Percentiles rank a stretch among this genome's conserved stretches.
phyloP scores from a whole-genome alignment of 2,797 vertebrate genomes.

The Schizopygopsis pylzovi region DNA sequence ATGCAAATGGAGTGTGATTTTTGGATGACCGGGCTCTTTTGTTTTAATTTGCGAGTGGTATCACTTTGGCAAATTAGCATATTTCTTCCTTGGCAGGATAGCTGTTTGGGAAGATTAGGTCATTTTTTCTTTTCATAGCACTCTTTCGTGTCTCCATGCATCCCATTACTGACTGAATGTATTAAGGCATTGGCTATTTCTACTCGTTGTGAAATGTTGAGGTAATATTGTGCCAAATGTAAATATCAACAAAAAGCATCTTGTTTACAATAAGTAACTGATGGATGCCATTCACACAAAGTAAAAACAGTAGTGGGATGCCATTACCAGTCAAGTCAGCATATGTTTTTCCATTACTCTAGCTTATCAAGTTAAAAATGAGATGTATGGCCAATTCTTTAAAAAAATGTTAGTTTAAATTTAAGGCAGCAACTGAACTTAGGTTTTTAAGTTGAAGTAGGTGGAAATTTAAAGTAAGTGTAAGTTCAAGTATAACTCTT shows the following conservation, averaged over 20 bases:
- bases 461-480: not conserved
- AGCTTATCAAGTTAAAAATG: not conserved
- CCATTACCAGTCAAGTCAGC: not conserved
- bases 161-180: constrained; percentile 44
- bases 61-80: constrained; percentile 65
- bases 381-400: no score
- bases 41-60: constrained; percentile 37
- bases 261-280: constrained; percentile 15
- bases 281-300: constrained; percentile 26
- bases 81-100: constrained; percentile 58
- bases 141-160: constrained; percentile 56
- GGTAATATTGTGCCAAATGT: not conserved
- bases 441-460: not conserved
- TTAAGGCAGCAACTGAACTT: not conserved
- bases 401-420: not conserved
- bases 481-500: not conserved
- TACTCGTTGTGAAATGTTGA: not conserved
- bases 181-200: not conserved
- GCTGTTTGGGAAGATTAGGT: constrained; percentile 61
- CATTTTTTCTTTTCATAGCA: constrained; percentile 61
- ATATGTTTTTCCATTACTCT: not conserved
- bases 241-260: not conserved
- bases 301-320: not conserved
- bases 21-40: constrained; percentile 61
- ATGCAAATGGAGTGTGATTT: constrained; percentile 70